phyloP scores from a whole-genome alignment of 1,140 invertebrate species.

The Lithobius niger region DNA sequence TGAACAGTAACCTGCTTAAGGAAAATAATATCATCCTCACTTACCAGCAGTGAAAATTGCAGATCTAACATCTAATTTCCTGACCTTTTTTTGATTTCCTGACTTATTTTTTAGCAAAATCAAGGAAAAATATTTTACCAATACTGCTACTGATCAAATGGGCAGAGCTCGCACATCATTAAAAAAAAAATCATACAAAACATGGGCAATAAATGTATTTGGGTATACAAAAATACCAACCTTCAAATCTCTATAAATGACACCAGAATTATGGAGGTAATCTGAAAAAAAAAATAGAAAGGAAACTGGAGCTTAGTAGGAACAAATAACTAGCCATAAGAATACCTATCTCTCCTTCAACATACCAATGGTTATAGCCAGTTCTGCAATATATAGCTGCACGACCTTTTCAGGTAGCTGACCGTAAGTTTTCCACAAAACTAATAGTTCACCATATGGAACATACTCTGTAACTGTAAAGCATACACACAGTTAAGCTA shows the following conservation, averaged over 20 bases:
- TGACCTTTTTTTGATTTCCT: no score
- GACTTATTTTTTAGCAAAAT: no score
- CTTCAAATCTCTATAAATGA: conserved; percentile 82
- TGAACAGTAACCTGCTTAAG: no score
- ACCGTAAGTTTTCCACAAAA: conserved; percentile 49
- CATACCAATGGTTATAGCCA: conserved; percentile 63
- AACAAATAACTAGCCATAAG: neutral
- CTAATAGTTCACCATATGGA: conserved; percentile 62
- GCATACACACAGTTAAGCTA: no score
- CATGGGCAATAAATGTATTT: no score
- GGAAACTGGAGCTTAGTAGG: neutral
- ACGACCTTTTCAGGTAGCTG: conserved; percentile 59
- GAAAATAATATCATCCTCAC: no score
- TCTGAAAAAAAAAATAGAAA: conserved; percentile 44
- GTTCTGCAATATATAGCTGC: conserved; percentile 65
- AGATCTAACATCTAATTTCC: no score
- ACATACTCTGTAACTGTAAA: conserved; percentile 70
- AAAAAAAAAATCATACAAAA: no score
- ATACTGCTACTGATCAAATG: no score
- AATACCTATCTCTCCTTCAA: neutral
- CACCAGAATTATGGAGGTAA: conserved; percentile 78
- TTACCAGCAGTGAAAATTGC: no score
- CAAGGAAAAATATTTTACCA: no score
- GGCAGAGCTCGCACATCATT: no score
- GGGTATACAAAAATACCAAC: conserved; percentile 22